These are phyloP conservation scores for Sinocyclocheilus anophthalmus DNA, from an alignment of 2,113 vertebrate species.

Conservation along the genomic window DNA sequence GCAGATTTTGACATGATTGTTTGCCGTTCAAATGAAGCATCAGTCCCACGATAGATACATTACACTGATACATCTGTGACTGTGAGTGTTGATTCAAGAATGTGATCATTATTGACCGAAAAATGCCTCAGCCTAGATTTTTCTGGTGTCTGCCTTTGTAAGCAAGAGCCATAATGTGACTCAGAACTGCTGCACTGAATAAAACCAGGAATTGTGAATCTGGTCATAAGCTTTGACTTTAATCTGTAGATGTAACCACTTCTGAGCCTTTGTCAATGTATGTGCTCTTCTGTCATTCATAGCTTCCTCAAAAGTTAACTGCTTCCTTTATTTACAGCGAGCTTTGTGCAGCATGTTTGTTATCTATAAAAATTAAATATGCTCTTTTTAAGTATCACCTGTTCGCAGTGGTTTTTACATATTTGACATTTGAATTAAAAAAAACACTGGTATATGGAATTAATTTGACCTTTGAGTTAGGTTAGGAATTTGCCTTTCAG, in stretches of 20 bases:
- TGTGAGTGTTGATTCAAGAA: slow-evolving; percentile 6
- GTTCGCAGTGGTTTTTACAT: too few species aligned
- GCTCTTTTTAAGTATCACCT: too few species aligned
- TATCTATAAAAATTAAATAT: too few species aligned
- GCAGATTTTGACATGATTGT: neutral
- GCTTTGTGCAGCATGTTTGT: too few species aligned
- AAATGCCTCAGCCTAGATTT: neutral
- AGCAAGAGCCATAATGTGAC: slow-evolving; percentile 20
- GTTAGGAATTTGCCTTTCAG: too few species aligned
- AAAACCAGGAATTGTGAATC: neutral
- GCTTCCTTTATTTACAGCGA: too few species aligned
- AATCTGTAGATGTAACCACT: neutral
- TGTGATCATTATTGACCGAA: neutral
- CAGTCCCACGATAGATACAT: neutral
- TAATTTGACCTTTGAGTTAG: too few species aligned
- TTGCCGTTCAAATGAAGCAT: neutral
- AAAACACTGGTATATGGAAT: too few species aligned
- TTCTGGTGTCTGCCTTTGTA: neutral
- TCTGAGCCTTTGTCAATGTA: neutral
- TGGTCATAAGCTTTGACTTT: neutral
- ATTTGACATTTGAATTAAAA: too few species aligned
- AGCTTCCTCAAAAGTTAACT: neutral
- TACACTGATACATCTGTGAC: neutral
- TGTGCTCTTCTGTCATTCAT: neutral
- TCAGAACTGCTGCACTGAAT: slow-evolving; percentile 19